Evolutionary conservation across 2,113 vertebrate species (phyloP).

Genomic region (Sus scrofa): T2T-Sscrofa CM000824.6:121993001-121993500

Average conservation of each 20-base stretch:
- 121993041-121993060: background rate
- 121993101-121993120: background rate
- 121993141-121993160: background rate
- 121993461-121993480: fast-evolving
- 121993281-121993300: background rate
- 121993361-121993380: background rate
- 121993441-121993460: background rate
- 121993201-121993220: background rate
- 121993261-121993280: background rate
- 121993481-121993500: fast-evolving
- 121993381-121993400: background rate
- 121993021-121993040: fast-evolving
- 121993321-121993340: background rate
- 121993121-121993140: background rate
- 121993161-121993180: background rate
- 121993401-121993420: fast-evolving
- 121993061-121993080: fast-evolving
- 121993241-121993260: background rate
- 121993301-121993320: background rate
- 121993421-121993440: background rate
- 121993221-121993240: background rate
- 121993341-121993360: background rate
- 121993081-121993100: background rate
- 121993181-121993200: background rate
- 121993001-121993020: background rate